These are phyloP conservation scores for Akabosia matsudoensis DNA, from an alignment of 1,140 invertebrate genomes.

Conservation along the genomic window DNA sequence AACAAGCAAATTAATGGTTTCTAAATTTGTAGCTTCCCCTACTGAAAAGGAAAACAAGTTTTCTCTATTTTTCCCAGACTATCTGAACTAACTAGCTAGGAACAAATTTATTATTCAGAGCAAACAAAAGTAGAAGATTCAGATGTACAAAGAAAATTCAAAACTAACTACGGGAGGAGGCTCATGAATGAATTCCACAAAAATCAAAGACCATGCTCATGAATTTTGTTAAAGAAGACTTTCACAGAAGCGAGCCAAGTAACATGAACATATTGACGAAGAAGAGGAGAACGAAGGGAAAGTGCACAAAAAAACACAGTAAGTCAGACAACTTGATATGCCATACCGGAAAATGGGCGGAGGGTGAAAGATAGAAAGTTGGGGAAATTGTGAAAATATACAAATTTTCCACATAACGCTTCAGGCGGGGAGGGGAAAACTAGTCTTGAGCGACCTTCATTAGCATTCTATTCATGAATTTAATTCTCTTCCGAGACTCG, in stretches of 20 bases:
- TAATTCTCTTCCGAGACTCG: slow-evolving; percentile 6
- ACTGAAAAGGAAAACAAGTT: too few relatives aligned
- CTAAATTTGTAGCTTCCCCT: too few relatives aligned
- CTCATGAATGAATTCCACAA: not conserved
- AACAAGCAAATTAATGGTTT: too few relatives aligned
- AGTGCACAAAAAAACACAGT: not conserved
- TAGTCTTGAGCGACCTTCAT: not conserved
- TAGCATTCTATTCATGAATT: slow-evolving; percentile 17
- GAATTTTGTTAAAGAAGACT: not conserved
- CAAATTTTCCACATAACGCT: not conserved
- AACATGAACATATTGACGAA: not conserved
- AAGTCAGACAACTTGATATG: not conserved
- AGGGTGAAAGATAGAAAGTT: not conserved
- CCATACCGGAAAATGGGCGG: not conserved
- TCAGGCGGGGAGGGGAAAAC: not conserved
- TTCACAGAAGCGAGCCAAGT: not conserved
- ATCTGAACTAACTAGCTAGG: too few relatives aligned
- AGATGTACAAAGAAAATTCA: too few relatives aligned
- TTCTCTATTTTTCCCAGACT: too few relatives aligned
- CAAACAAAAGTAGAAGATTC: too few relatives aligned
- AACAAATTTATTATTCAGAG: too few relatives aligned
- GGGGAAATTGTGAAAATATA: slow-evolving; percentile 2
- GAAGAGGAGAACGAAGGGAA: not conserved
- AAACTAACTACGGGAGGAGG: too few relatives aligned
- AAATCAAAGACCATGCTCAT: not conserved